phyloP scores from a whole-genome alignment of 1,140 invertebrate genomes.

The Heliconius congener region DNA sequence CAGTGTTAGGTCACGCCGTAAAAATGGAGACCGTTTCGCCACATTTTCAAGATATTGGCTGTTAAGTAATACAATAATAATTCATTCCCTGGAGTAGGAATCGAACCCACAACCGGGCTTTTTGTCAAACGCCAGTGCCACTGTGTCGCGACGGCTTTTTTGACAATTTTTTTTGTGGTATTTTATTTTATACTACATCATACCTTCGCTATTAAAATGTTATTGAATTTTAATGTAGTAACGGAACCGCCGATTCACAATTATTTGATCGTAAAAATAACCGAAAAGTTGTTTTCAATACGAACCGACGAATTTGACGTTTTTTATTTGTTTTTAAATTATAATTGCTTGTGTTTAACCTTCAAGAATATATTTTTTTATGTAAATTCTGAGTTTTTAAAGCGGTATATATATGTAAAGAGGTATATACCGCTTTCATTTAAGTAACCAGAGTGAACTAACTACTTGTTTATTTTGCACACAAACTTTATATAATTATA shows the following conservation, averaged over 20 bases:
- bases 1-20: too few relatives aligned
- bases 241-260: constrained; percentile 13
- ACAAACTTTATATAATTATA: too few relatives aligned
- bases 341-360: constrained; percentile 16
- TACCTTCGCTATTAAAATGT: constrained; percentile 21
- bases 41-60: too few relatives aligned
- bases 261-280: constrained; percentile 16
- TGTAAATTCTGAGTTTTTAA: background rate
- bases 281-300: constrained; percentile 16
- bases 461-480: too few relatives aligned
- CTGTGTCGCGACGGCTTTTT: too few relatives aligned
- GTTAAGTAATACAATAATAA: too few relatives aligned
- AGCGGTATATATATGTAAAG: background rate
- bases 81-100: too few relatives aligned
- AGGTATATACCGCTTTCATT: background rate
- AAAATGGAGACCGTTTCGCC: too few relatives aligned
- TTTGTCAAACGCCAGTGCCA: too few relatives aligned
- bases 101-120: too few relatives aligned
- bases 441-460: background rate
- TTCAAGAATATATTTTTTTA: background rate
- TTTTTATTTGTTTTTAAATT: constrained; percentile 19
- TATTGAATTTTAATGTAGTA: constrained; percentile 16
- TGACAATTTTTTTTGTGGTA: background rate
- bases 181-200: background rate
- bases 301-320: background rate